phyloP scores from a whole-genome alignment of 1,140 invertebrate genomes.

The Bactericera cockerelli region DNA sequence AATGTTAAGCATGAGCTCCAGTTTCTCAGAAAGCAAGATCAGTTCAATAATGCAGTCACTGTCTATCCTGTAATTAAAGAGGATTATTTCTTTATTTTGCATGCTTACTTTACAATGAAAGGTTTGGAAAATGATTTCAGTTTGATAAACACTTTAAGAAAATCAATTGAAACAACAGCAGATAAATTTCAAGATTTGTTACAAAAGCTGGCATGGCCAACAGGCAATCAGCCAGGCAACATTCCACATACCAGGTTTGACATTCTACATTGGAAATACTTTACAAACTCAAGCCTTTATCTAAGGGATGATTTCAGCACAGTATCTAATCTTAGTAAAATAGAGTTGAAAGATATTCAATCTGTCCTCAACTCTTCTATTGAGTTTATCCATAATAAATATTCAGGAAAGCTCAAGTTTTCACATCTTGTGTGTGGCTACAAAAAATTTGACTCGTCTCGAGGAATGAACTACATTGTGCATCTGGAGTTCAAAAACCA shows the following conservation, averaged over 20 bases:
- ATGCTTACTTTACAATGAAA: constrained; percentile 13
- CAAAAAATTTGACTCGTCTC: constrained; percentile 64
- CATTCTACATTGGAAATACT: constrained; percentile 65
- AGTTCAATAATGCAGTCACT: constrained; percentile 10
- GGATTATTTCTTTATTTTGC: constrained; percentile 8
- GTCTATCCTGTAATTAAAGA: constrained; percentile 17
- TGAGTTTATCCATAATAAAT: constrained; percentile 38
- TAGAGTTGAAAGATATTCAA: constrained; percentile 46
- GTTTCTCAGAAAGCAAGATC: not conserved
- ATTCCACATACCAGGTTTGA: constrained; percentile 65
- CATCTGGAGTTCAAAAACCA: constrained; percentile 45
- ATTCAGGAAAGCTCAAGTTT: constrained; percentile 37
- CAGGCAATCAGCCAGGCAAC: constrained; percentile 52
- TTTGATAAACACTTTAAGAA: constrained; percentile 20
- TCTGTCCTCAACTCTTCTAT: constrained; percentile 39
- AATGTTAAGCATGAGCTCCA: constrained; percentile 12
- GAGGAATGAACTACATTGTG: constrained; percentile 76
- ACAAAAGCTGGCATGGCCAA: constrained; percentile 46
- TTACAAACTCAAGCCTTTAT: constrained; percentile 68
- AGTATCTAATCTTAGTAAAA: constrained; percentile 37
- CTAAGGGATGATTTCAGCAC: constrained; percentile 50
- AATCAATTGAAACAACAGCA: constrained; percentile 30
- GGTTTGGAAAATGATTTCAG: not conserved
- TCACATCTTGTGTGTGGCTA: constrained; percentile 61
- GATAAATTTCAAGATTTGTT: constrained; percentile 26